These are phyloP conservation scores for Lordiphosa clarofinis DNA, from an alignment of 1,140 invertebrate species.

Conservation along the genomic window DNA sequence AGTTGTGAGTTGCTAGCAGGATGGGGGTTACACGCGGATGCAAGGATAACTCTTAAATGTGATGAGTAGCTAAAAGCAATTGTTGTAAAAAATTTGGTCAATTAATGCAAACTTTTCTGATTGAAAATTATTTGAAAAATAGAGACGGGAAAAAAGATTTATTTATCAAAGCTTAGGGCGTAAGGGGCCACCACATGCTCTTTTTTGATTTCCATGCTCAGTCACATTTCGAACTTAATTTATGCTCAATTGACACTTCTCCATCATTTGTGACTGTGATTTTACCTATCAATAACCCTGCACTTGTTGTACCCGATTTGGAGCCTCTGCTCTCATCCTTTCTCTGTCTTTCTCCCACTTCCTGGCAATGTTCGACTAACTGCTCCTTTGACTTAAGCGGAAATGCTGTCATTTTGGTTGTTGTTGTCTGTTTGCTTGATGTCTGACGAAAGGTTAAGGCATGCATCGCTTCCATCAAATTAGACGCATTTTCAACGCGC, in stretches of 20 bases:
- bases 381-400: constrained; percentile 40
- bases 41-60: constrained; percentile 13
- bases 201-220: no score
- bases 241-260: no score
- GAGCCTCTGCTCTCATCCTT: constrained; percentile 16
- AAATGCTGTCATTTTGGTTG: constrained; percentile 41
- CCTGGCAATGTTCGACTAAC: constrained; percentile 4
- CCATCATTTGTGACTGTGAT: constrained; percentile 35
- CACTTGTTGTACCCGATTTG: no score
- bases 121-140: no score
- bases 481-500: constrained; percentile 53
- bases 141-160: no score
- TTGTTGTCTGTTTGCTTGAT: constrained; percentile 39
- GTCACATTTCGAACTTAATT: no score
- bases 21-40: not conserved
- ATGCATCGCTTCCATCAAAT: constrained; percentile 58
- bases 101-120: no score
- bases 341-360: constrained; percentile 15
- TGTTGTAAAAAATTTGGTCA: no score
- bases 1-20: constrained; percentile 25
- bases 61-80: constrained; percentile 26
- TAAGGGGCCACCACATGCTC: no score
- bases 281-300: constrained; percentile 20
- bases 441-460: constrained; percentile 27
- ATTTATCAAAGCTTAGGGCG: no score